Base-by-base conservation (phyloP, 2,113 vertebrate species). In the Tragelaphus buxtoni region DNA sequence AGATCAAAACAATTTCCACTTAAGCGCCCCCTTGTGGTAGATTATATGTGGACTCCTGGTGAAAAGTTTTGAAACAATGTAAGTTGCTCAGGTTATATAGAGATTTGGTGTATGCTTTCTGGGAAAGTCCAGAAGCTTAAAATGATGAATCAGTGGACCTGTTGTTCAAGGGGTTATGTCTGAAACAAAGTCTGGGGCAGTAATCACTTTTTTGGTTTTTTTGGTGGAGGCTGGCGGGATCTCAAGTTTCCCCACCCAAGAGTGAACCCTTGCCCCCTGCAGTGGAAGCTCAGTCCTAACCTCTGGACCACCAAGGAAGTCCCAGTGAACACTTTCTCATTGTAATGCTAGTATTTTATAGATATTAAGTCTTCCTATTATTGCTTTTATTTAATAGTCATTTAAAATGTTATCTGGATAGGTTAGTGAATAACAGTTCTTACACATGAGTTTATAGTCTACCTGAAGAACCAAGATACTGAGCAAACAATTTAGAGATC, bases 1-100 rank as follows among this genome's bases (percentile, higher is more conserved):
- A 74, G 28, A 83, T 74, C 53, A 42, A 69, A 87, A 55, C 24
- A 18, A 1, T 95, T 93, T 83, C 47, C 76, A 18, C 55, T 47
- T 60, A 56, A 88, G 45, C 91, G 60, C 94, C 74, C 83, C 47
- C 82, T 97, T 93, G 72, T 98, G 85, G 85, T 90, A 47, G 61
- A 47, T 76, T 79, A 28, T 72, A 61, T 51, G 10, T 95, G 58
- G 39, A 65, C 0, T 49, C 14, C 35, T 58, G 32, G 42, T 83
- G 60, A 90, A 95, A 69, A 51, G 47, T 79, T 83, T 95, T 26
- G 58, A 91, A 92, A 49, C 53, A 30, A 14, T 30, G 35, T 60
- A 58, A 77, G 58, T 60, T 86, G 12, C 72, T 81, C 28, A 30
- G 16, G 47, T 12, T 22, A 53, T 63, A 30, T n/a, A 9, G 49